Base-by-base conservation (phyloP, 2,888 invertebrate species). In the Apotomis turbidana region DNA sequence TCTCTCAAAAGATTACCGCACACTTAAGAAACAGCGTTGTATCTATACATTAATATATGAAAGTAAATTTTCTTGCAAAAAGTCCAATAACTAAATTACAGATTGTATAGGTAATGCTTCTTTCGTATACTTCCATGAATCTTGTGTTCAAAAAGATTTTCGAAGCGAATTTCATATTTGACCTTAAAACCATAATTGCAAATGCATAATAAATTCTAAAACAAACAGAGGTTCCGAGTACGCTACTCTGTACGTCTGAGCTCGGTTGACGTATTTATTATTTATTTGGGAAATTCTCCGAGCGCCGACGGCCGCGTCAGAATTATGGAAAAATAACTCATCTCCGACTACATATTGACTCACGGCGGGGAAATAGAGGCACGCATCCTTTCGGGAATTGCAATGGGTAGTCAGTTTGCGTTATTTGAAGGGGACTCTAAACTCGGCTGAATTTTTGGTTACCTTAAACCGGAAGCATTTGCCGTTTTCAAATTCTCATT, bases 261-360 rank as follows among this genome's bases (percentile, higher is more conserved):
- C 79, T 77, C 78, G 82, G 82, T 82, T 87, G 91, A 89, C 86
- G 85, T 90, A 93, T 93, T 92, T 93, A 93, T 93, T 93, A 93
- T 92, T 91, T 93, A 91, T 93, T 92, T 90, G 92, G 90, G 90
- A 91, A 72, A 90, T 91, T 87, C 89, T 81, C 83, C 80, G 74
- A 82, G 84, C 84, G 82, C 78, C 75, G 77, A 78, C 77, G 77
- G 76, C 57, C 73, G 77, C 66, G 80, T 79, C 84, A 81, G 89
- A 88, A 89, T 90, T 90, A 90, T 90, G 90, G 89, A 90, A 90
- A 90, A 91, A 91, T 91, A 92, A 91, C 90, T 91, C 90, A 91
- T 92, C 87, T 87, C 86, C 85, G 78, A 84, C 88, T 88, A 90
- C 89, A 88, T 91, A 92, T 91, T 91, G 91, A 90, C 90, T 91